These are phyloP conservation scores for Chondrilla cf. caribensis DNA, from an alignment of 37 sponge, comb jelly and placozoan species.

Conservation along the genomic window DNA sequence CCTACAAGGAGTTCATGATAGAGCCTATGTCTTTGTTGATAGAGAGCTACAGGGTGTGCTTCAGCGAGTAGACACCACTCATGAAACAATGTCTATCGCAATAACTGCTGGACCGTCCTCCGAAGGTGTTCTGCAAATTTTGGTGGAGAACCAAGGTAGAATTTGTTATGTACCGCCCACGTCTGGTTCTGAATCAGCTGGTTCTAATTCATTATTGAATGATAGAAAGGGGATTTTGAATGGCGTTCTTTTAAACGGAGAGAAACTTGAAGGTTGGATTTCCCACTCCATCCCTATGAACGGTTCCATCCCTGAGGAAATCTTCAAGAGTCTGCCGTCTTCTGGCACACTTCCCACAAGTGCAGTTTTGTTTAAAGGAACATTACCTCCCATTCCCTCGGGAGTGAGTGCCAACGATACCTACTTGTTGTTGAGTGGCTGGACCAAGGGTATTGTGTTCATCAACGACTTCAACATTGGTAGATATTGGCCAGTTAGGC, in stretches of 20 bases:
- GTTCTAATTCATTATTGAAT: slow-evolving; percentile 6
- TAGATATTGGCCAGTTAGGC: slow-evolving; percentile 89
- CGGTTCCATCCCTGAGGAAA: neutral
- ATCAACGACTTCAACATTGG: slow-evolving; percentile 91
- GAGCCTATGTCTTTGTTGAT: slow-evolving; percentile 72
- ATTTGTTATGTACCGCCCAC: slow-evolving; percentile 69
- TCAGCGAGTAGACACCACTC: slow-evolving; percentile 9
- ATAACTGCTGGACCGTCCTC: slow-evolving; percentile 18
- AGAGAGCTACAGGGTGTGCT: slow-evolving; percentile 32
- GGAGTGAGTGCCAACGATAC: slow-evolving; percentile 41
- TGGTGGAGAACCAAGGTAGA: slow-evolving; percentile 94
- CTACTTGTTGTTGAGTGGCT: slow-evolving; percentile 45
- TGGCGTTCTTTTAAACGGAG: slow-evolving; percentile 38
- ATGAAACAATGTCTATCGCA: slow-evolving; percentile 12
- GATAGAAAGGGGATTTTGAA: slow-evolving; percentile 81
- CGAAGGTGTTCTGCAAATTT: slow-evolving; percentile 35
- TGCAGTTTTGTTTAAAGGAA: slow-evolving; percentile 38
- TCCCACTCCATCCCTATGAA: slow-evolving; percentile 58
- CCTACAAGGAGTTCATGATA: slow-evolving; percentile 54
- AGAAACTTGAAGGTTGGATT: slow-evolving; percentile 38
- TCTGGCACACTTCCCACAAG: slow-evolving; percentile 2
- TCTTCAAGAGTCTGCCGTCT: neutral
- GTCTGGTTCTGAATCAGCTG: neutral
- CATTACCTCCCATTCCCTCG: slow-evolving; percentile 8
- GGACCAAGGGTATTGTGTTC: slow-evolving; percentile 83